Evolutionary conservation across 2,797 vertebrate species (phyloP), one percentile per base, ranked within the genome.

Genomic region (Coreius guichenoti): DNA sequence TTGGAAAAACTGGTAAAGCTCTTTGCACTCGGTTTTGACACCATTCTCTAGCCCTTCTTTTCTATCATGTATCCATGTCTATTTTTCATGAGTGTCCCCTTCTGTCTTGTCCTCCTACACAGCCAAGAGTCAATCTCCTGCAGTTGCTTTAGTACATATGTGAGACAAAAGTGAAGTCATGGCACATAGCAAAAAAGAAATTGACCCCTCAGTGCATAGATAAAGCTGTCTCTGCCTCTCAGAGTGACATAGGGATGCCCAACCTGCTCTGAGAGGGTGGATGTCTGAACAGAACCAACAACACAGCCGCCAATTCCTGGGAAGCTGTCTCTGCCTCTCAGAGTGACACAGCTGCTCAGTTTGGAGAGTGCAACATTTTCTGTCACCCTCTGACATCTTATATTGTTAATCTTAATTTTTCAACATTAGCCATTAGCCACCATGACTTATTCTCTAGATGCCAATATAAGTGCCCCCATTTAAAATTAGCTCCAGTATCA

Each of bases 71-170:
- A 39, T 79, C 78, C n/a, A 19, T 51, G n/a, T 65, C 67, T 79
- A 21, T 74, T 45, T 74, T 79, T 63, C 45, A 39, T 33, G 54
- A 80, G 17, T 75, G 78, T 86, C 58, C 45, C 61, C 81, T 77
- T 79, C 85, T 86, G 68, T 81, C 56, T 80, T 79, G 73, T 54
- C 65, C 87, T 90, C 86, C 87, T 85, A 87, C 89, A 86, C 84
- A 82, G 69, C 31, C 33, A 75, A 51, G 87, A 88, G 81, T 88
- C 86, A 88, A 26, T 82, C 74, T 84, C 47, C 36, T 75, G 68
- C 83, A 87, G 83, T 84, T 54, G 78, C 86, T 85, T 82, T 79
- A 77, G 33, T 56, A 43, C 65, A 70, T 80, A 68, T 80, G n/a
- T 7, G 51, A 78, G 43, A 82, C 47, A 80, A 36, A 85, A 80